Evolutionary conservation across 2,888 invertebrate genomes (phyloP).

Genomic region (Aporophyla nigra): DNA sequence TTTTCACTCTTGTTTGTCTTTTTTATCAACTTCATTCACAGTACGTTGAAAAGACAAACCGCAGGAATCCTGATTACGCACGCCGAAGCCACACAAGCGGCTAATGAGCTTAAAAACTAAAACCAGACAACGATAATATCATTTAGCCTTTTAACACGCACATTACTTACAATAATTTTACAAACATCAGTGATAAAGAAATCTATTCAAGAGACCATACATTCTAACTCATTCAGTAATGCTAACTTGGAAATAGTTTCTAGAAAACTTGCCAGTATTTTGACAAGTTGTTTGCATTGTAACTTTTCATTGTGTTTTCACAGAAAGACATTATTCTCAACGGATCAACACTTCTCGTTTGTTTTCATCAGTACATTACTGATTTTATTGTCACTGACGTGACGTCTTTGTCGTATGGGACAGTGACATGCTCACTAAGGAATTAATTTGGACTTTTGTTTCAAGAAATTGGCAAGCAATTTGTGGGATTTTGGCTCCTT

Average conservation of each 20-base stretch:
- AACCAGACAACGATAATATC: slow-evolving; percentile 33
- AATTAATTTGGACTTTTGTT: slow-evolving; percentile 26
- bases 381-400: slow-evolving; percentile 20
- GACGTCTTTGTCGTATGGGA: slow-evolving; percentile 39
- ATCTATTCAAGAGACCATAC: not conserved
- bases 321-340: slow-evolving; percentile 31
- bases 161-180: slow-evolving; percentile 4
- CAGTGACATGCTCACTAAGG: slow-evolving; percentile 30
- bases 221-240: not conserved
- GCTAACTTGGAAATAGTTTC: not conserved
- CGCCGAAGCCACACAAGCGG: slow-evolving; percentile 47
- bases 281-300: slow-evolving; percentile 25
- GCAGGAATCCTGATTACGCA: slow-evolving; percentile 48
- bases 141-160: slow-evolving; percentile 17
- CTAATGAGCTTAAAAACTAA: slow-evolving; percentile 56
- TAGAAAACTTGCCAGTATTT: slow-evolving; percentile 26
- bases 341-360: slow-evolving; percentile 47
- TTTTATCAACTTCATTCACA: not conserved
- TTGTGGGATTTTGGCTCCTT: slow-evolving; percentile 2
- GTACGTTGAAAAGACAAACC: slow-evolving; percentile 7
- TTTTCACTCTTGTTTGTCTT: slow-evolving; percentile 19
- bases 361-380: slow-evolving; percentile 16
- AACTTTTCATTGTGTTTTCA: slow-evolving; percentile 19
- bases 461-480: slow-evolving; percentile 20
- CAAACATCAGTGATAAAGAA: not conserved